Base-by-base conservation (phyloP, 2,797 vertebrate species). In the Philypnodon macrostomus region DNA sequence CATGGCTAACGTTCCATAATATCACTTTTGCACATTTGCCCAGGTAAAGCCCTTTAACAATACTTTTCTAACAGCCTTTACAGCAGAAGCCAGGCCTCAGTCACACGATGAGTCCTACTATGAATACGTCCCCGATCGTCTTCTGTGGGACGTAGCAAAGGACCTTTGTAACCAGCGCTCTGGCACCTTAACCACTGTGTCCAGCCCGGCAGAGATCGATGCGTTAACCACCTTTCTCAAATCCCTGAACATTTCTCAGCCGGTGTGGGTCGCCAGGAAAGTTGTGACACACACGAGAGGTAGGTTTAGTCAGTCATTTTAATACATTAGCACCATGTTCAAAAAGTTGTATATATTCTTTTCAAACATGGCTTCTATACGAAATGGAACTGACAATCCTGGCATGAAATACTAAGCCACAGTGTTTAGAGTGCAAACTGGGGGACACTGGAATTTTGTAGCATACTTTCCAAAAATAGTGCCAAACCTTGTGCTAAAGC, bases 201-300 rank as follows among this genome's bases (percentile, higher is more conserved):
- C 80, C 23, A 77, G 33, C 24, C 7, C 41, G 7, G 34, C 7
- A 21, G 84, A 89, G 45, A 82, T 65, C 15, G 58, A 34, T 58
- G 67, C 81, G 38, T 57, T 91, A 1, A 71, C 59, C 33, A 64
- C n/a, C 46, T 88, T 87, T 64, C 73, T 92, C n/a, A 80, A 66
- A 23, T 86, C 87, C 23, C 26, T 83, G 24, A 86, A 90, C 55
- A 79, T 91, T 71, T 79, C 83, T 44, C 74, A 88, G 37, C 55
- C 84, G 12, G 85, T 90, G 26, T 91, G 91, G 90, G 85, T 90
- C 47, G 80, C 63, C 67, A 70, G 44, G 49, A 84, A 72, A 57
- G 41, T 44, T 27, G 36, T 21, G 36, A 65, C 62, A 39, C 72
- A 53, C 47, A 49, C 47, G 45, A 79, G 48, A 63, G 81, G 89